phyloP scores from a whole-genome alignment of 2,113 vertebrate species.

The Cyanistes caeruleus region DNA sequence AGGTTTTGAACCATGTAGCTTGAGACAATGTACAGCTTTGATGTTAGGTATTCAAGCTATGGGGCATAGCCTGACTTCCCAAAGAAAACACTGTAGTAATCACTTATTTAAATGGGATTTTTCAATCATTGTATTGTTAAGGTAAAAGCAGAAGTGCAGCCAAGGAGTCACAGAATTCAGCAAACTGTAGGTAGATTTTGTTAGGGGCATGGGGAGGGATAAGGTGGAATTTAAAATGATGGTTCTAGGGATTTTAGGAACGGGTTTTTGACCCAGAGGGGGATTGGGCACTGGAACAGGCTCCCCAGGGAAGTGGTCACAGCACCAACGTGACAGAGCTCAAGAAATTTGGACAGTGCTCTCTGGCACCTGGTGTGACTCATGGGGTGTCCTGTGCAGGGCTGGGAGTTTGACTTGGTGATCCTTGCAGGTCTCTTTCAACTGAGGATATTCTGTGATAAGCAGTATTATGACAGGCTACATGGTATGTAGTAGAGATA shows the following conservation, averaged over 20 bases:
- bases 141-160: background rate
- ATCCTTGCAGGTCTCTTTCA: background rate
- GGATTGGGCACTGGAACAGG: background rate
- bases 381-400: background rate
- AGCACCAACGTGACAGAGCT: background rate
- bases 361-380: rapidly evolving
- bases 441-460: background rate
- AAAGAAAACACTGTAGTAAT: background rate
- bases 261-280: background rate
- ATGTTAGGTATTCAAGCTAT: background rate
- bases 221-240: background rate
- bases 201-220: background rate
- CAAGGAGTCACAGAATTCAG: background rate
- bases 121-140: background rate
- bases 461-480: background rate
- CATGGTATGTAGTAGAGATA: background rate
- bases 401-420: background rate
- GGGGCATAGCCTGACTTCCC: background rate
- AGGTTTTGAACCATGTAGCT: background rate
- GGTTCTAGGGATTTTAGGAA: background rate
- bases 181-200: background rate
- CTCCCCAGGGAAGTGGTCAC: background rate
- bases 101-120: background rate
- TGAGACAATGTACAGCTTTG: background rate
- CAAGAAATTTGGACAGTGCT: background rate